phyloP scores from a whole-genome alignment of 2,888 invertebrate genomes.

The Crossocerus cetratus region DNA sequence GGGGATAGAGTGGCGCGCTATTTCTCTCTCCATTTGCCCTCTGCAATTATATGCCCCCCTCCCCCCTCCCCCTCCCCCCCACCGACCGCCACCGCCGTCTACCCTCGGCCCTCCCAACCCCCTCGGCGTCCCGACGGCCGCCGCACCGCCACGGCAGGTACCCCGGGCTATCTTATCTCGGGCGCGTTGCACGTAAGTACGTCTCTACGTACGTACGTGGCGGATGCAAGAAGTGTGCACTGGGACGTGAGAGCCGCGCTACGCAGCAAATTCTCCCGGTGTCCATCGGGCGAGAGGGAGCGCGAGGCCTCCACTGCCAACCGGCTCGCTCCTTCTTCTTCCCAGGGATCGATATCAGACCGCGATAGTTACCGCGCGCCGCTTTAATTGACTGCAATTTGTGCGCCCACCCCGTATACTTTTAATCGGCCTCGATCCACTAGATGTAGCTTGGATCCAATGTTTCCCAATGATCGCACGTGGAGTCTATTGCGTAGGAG shows the following conservation, averaged over 20 bases:
- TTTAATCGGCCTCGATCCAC: slow-evolving; percentile 27
- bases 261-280: slow-evolving; percentile 32
- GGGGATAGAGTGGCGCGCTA: slow-evolving; percentile 14
- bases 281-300: slow-evolving; percentile 27
- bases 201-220: slow-evolving; percentile 50
- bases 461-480: no score
- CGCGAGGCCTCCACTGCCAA: no score
- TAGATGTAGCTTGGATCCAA: no score
- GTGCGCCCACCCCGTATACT: slow-evolving; percentile 35
- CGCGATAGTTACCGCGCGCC: slow-evolving; percentile 41
- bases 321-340: slow-evolving; percentile 5
- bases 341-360: slow-evolving; percentile 60
- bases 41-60: slow-evolving; percentile 61
- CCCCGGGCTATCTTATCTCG: slow-evolving; percentile 57
- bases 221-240: slow-evolving; percentile 38
- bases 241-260: slow-evolving; percentile 49
- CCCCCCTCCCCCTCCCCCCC: slow-evolving; percentile 25
- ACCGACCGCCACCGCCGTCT: slow-evolving; percentile 15
- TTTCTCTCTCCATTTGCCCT: slow-evolving; percentile 51
- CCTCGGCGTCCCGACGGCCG: slow-evolving; percentile 8
- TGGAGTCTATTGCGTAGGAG: no score
- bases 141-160: slow-evolving; percentile 39
- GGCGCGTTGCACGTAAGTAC: slow-evolving; percentile 55
- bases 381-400: slow-evolving; percentile 69
- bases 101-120: not conserved